These are phyloP conservation scores for Chirona hameri DNA, from an alignment of 2,888 invertebrate genomes.

Conservation along the genomic window DNA sequence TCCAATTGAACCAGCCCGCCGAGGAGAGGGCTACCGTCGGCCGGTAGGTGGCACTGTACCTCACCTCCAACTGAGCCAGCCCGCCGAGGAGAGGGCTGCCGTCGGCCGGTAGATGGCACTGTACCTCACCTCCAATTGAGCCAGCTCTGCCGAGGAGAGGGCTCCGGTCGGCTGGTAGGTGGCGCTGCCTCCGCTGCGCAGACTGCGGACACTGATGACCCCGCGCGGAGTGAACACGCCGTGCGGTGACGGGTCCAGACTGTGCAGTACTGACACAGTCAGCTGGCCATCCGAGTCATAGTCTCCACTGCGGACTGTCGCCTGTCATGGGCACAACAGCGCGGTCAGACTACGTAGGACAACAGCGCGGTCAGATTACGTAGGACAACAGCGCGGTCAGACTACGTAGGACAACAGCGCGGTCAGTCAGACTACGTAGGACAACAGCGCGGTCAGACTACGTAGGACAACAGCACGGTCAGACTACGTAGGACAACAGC, in stretches of 20 bases:
- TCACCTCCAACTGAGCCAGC: not conserved
- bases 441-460: too few species aligned
- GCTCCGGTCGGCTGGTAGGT: not conserved
- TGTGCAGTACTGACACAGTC: slow-evolving; percentile 2
- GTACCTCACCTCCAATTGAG: not conserved
- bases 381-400: too few species aligned
- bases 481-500: too few species aligned
- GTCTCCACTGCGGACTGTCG: not conserved
- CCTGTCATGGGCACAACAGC: not conserved
- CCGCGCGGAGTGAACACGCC: not conserved
- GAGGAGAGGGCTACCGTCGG: too few species aligned
- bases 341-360: too few species aligned
- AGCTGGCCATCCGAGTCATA: slow-evolving; percentile 4
- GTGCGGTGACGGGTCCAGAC: not conserved
- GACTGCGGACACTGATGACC: not conserved
- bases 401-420: too few species aligned
- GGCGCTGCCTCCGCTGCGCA: slow-evolving; percentile 22
- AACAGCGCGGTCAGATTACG: too few species aligned
- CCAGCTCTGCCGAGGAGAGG: not conserved
- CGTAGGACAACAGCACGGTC: too few species aligned
- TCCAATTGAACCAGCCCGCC: too few species aligned
- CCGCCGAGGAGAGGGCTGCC: not conserved
- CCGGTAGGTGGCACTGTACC: too few species aligned
- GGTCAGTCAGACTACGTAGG: too few species aligned
- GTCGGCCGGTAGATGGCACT: slow-evolving; percentile 5